Conservation (phyloP, 2,888 invertebrate species). For the Thysanoteuthis rhombus region DNA sequence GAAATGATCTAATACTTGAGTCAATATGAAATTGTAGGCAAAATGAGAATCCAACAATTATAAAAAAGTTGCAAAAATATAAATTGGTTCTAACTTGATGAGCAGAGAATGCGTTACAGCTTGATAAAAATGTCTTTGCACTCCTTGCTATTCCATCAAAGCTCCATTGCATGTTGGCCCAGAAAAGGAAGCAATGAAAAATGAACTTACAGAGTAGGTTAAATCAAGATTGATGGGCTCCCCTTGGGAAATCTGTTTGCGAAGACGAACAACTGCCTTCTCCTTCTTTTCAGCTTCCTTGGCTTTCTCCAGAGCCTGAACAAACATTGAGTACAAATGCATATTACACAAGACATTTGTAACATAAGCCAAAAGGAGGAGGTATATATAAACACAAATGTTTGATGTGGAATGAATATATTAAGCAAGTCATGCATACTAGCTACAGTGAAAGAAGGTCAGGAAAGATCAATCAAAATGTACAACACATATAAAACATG, state of each 20-base stretch:
- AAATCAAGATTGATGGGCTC: conserved; percentile 94
- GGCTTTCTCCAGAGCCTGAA: conserved; percentile 85
- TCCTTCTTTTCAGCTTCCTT: conserved; percentile 96
- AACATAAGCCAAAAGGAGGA: neutral
- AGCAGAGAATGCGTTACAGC: neutral
- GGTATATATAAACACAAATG: neutral
- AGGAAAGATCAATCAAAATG: too few relatives aligned
- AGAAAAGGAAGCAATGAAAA: neutral
- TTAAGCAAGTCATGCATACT: too few relatives aligned
- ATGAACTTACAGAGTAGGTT: conserved; percentile 83
- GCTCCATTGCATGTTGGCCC: neutral
- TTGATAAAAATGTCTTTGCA: neutral
- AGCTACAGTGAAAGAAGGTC: too few relatives aligned
- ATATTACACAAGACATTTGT: neutral
- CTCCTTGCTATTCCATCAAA: neutral
- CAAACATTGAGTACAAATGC: neutral
- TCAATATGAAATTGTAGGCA: neutral
- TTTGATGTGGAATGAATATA: too few relatives aligned
- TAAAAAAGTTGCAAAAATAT: neutral
- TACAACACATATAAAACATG: too few relatives aligned
- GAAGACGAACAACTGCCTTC: conserved; percentile 85
- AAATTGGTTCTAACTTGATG: neutral
- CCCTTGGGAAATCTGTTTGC: conserved; percentile 86
- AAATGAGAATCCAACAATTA: neutral
- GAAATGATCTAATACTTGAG: neutral